phyloP scores from a whole-genome alignment of 2,888 invertebrate species.

The Lycocerus yunnanus region DNA sequence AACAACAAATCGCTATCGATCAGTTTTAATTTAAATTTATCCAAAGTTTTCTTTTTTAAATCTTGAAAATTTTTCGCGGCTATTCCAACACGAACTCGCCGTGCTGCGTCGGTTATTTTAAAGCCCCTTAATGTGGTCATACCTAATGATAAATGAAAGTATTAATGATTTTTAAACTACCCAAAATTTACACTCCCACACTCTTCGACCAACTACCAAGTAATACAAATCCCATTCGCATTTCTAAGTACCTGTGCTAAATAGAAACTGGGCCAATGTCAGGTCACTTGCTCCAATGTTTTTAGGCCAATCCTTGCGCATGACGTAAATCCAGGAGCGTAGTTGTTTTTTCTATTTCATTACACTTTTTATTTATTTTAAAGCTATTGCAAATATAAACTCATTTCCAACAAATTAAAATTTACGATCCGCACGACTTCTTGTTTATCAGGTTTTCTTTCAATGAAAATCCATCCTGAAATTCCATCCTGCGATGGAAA shows the following conservation, averaged over 20 bases:
- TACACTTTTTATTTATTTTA: neutral
- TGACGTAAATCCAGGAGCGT: neutral
- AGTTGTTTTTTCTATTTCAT: neutral
- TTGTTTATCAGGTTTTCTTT: neutral
- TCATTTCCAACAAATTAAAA: neutral
- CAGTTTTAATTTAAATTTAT: conserved; percentile 58
- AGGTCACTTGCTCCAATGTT: conserved; percentile 46
- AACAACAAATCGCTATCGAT: conserved; percentile 45
- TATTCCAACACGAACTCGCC: conserved; percentile 71
- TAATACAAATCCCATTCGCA: neutral
- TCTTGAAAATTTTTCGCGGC: conserved; percentile 70
- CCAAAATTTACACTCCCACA: neutral
- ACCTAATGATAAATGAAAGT: neutral
- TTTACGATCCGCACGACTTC: neutral
- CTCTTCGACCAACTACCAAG: neutral
- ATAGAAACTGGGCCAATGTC: conserved; percentile 47
- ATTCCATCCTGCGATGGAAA: too few relatives aligned
- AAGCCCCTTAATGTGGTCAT: conserved; percentile 67
- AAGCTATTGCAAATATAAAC: neutral
- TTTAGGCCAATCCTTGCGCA: neutral
- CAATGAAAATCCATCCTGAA: neutral
- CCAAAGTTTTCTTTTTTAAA: conserved; percentile 69
- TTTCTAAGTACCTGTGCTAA: conserved; percentile 6
- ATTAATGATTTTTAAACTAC: neutral
- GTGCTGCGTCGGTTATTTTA: conserved; percentile 71